phyloP scores from a whole-genome alignment of 1,140 invertebrate genomes.

The Macrosteles quadrilineatus region DNA sequence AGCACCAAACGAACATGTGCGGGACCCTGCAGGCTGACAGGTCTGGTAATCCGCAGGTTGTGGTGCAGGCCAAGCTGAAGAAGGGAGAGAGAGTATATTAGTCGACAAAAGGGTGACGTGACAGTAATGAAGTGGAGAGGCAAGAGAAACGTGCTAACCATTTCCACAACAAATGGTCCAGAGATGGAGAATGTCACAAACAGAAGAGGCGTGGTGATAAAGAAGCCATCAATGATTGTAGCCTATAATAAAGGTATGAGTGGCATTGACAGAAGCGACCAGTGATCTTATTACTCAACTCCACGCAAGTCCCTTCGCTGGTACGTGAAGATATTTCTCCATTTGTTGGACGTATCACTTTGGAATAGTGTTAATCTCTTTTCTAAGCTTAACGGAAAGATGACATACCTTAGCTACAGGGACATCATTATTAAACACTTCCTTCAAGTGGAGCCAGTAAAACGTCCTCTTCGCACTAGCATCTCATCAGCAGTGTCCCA shows the following conservation, averaged over 20 bases:
- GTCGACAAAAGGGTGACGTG: constrained; percentile 34
- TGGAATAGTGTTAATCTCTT: constrained; percentile 26
- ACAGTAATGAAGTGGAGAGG: constrained; percentile 43
- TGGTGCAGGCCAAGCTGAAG: too few species aligned
- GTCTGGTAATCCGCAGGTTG: too few species aligned
- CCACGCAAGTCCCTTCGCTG: too few species aligned
- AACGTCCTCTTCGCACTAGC: background rate
- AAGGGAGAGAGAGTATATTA: background rate
- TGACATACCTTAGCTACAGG: constrained; percentile 29
- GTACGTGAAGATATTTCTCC: constrained; percentile 34
- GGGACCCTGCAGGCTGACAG: too few species aligned
- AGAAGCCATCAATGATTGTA: constrained; percentile 29
- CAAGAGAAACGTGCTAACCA: constrained; percentile 41
- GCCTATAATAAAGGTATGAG: constrained; percentile 35
- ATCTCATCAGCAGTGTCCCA: background rate
- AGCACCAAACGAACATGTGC: constrained; percentile 16
- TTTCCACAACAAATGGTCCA: constrained; percentile 41
- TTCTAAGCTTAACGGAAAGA: constrained; percentile 23
- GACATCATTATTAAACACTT: too few species aligned
- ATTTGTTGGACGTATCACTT: constrained; percentile 27
- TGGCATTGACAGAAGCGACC: constrained; percentile 27
- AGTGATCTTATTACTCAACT: constrained; percentile 32
- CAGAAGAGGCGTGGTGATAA: constrained; percentile 31
- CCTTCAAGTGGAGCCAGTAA: constrained; percentile 18
- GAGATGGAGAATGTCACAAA: constrained; percentile 38